These are phyloP conservation scores for Idaea aversata DNA, from an alignment of 2,888 invertebrate genomes.

Conservation along the genomic window DNA sequence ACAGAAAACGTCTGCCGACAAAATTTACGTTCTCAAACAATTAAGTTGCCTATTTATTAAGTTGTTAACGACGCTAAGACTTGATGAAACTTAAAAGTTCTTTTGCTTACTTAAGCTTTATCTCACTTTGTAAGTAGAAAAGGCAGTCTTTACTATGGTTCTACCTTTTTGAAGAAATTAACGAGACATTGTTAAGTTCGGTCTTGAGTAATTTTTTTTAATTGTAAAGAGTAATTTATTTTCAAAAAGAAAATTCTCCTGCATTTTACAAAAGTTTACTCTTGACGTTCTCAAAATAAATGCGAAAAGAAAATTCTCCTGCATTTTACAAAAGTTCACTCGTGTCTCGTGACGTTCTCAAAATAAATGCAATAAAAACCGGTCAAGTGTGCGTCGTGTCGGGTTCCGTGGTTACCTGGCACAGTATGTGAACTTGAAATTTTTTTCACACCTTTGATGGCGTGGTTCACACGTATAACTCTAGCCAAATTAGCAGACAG, in stretches of 20 bases:
- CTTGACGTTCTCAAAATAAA: too few species aligned
- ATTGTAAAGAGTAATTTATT: background rate
- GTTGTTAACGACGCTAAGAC: constrained; percentile 36
- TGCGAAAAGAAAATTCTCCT: too few species aligned
- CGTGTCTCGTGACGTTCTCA: too few species aligned
- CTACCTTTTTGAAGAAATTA: constrained; percentile 36
- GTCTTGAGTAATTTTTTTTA: background rate
- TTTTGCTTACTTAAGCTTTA: constrained; percentile 47
- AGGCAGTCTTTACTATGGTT: constrained; percentile 18
- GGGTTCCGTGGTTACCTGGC: too few species aligned
- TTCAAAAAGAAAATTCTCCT: background rate
- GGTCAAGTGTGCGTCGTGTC: too few species aligned
- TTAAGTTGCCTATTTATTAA: constrained; percentile 40
- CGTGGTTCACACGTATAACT: too few species aligned
- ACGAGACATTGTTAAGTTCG: constrained; percentile 21
- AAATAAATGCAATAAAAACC: background rate
- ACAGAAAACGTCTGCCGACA: background rate
- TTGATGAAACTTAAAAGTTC: constrained; percentile 45
- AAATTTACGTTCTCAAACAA: constrained; percentile 20
- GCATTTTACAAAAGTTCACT: too few species aligned
- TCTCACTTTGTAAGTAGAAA: constrained; percentile 42
- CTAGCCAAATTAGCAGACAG: too few species aligned
- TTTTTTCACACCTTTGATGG: too few species aligned
- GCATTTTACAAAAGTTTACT: background rate
- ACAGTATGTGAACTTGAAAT: too few species aligned